phyloP scores from a whole-genome alignment of 2,888 invertebrate genomes.

The Idaea dimidiata region DNA sequence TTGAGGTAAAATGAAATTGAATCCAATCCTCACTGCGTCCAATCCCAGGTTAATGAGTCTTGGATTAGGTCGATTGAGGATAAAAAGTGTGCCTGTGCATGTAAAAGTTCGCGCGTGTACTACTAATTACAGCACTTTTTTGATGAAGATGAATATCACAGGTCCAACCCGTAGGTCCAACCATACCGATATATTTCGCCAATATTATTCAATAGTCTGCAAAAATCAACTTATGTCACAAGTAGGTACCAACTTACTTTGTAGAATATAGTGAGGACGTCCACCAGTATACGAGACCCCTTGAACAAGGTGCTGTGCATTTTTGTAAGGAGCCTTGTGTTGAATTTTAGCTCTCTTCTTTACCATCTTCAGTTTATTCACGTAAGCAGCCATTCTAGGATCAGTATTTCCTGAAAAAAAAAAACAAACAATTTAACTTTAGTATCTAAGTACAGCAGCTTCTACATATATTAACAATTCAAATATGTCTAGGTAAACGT shows the following conservation, averaged over 20 bases:
- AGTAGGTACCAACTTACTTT: slow-evolving; percentile 39
- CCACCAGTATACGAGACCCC: slow-evolving; percentile 51
- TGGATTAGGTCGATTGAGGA: no score
- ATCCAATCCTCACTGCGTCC: no score
- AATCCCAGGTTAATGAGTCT: no score
- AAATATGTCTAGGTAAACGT: slow-evolving; percentile 27
- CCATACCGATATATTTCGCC: no score
- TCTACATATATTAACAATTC: no score
- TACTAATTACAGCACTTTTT: no score
- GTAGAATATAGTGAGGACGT: slow-evolving; percentile 49
- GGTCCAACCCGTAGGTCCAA: no score
- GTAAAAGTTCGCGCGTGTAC: no score
- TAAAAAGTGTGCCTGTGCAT: no score
- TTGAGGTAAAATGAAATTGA: no score
- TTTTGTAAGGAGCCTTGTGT: slow-evolving; percentile 45
- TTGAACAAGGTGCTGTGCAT: slow-evolving; percentile 51
- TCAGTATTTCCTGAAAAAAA: slow-evolving; percentile 52
- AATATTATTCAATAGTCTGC: neutral
- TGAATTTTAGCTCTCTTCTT: slow-evolving; percentile 50
- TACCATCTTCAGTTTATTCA: slow-evolving; percentile 55
- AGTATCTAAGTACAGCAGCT: no score
- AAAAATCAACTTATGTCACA: slow-evolving; percentile 4
- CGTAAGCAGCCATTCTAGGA: slow-evolving; percentile 54
- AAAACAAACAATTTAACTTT: slow-evolving; percentile 14
- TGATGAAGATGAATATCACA: no score